Evolutionary conservation across 2,113 vertebrate species (phyloP), one percentile per base, ranked within the genome.

Genomic region (Hemiprocne comata): DNA sequence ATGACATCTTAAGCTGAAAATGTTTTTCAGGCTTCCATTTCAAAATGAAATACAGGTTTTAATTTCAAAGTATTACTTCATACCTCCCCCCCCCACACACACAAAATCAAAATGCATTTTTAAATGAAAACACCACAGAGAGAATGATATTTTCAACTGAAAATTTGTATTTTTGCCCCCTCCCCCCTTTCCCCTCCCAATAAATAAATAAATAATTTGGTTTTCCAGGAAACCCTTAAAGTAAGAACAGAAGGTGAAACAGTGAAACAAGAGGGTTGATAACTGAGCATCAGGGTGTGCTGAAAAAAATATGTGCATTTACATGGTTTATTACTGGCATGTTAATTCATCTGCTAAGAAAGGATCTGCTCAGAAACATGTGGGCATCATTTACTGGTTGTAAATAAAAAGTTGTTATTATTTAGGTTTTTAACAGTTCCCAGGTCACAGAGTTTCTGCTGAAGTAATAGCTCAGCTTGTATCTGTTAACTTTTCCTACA

Each of bases 1-100:
- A 14, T 26, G 51, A 31, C 42, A 60, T 64, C 34, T 84, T 29
- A 75, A 34, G 36, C 6, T 60, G 69, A 66, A 86, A 79, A 18
- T 13, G 23, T 31, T 80, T 71, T 82, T 44, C 75, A 61, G 67
- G 25, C 69, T 93, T 51, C 66, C 83, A 48, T 87, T 93, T 94
- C 65, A 76, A 94, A 95, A 95, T 91, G 73, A 94, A 94, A 94
- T 72, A 33, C 81, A n/a, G n/a, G 62, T 90, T 95, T 95, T 90
- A 38, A 75, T 87, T 87, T 72, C 80, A 44, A 78, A 31, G 31
- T 75, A 67, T 75, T 31, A 90, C 60, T 94, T 92, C 86, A 60
- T 51, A 71, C 48, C 57, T 46, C 40, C 40, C 40, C 40, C 50
- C 24, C 50, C 54, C 13, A 50, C 36, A 17, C 17, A 34, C 51